These are phyloP conservation scores for Champsocephalus gunnari DNA, from an alignment of 2,797 vertebrate genomes.

Conservation along the genomic window DNA sequence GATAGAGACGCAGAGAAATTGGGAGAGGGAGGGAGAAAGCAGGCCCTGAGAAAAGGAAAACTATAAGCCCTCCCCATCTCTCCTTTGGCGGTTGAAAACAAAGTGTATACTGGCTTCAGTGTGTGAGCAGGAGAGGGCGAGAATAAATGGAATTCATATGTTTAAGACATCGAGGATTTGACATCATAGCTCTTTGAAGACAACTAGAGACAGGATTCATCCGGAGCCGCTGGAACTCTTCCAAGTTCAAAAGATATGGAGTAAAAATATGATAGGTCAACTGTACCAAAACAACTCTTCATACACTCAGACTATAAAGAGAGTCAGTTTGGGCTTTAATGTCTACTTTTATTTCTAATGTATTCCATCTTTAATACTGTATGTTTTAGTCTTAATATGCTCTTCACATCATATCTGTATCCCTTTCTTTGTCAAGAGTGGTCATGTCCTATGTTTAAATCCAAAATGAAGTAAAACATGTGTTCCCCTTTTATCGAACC, in stretches of 20 bases:
- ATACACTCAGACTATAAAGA: slow-evolving; percentile 26
- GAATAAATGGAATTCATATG: slow-evolving; percentile 52
- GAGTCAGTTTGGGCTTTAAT: slow-evolving; percentile 42
- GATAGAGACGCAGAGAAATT: background rate
- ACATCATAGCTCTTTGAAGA: slow-evolving; percentile 68
- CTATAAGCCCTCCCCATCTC: slow-evolving; percentile 5
- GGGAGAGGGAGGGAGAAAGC: background rate
- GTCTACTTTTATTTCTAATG: background rate
- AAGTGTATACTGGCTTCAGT: slow-evolving; percentile 16
- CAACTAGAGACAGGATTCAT: slow-evolving; percentile 33
- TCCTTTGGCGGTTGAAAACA: slow-evolving; percentile 53
- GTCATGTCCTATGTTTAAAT: background rate
- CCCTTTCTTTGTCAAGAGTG: slow-evolving; percentile 16
- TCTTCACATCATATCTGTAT: slow-evolving; percentile 21
- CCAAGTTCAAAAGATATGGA: slow-evolving; percentile 61
- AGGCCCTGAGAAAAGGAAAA: slow-evolving; percentile 25
- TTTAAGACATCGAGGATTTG: slow-evolving; percentile 46
- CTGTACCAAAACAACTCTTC: slow-evolving; percentile 41
- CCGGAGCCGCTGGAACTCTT: slow-evolving; percentile 39
- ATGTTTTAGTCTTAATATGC: slow-evolving; percentile 16
- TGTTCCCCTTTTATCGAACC: background rate
- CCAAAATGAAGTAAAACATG: background rate
- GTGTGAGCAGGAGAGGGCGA: slow-evolving; percentile 25
- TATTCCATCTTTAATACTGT: slow-evolving; percentile 41
- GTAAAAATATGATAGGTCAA: slow-evolving; percentile 59